Conservation (phyloP, 1,140 invertebrate genomes). For the Zaprionus gabonicus region DNA sequence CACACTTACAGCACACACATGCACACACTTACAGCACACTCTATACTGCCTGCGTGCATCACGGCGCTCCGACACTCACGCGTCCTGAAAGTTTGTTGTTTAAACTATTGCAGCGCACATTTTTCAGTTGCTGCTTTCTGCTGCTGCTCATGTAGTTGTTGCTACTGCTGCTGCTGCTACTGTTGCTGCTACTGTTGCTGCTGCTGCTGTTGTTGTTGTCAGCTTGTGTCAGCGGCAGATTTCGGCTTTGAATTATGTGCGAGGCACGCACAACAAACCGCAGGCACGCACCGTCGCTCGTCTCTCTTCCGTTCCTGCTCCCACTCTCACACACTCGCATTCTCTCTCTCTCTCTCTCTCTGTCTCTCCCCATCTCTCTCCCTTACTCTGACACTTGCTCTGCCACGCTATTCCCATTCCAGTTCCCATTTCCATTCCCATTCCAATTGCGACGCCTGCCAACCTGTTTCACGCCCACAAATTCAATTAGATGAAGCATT, state of each 20-base stretch:
- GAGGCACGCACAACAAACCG: slow-evolving; percentile 62
- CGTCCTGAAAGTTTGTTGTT: slow-evolving; percentile 64
- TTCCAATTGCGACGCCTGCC: not conserved
- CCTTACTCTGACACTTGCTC: not conserved
- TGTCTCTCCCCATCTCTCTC: not conserved
- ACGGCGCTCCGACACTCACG: slow-evolving; percentile 17
- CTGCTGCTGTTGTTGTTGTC: slow-evolving; percentile 27
- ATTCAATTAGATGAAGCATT: slow-evolving; percentile 47
- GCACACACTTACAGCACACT: not conserved
- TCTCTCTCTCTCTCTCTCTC: not conserved
- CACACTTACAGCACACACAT: not conserved
- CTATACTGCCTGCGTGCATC: not conserved
- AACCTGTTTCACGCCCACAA: slow-evolving; percentile 22
- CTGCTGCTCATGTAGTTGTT: not conserved
- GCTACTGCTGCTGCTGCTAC: not conserved
- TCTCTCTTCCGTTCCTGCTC: not conserved
- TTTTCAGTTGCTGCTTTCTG: slow-evolving; percentile 30
- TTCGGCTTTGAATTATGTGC: slow-evolving; percentile 69
- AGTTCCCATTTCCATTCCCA: not conserved
- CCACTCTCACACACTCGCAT: not conserved
- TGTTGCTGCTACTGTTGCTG: slow-evolving; percentile 21
- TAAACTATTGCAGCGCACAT: slow-evolving; percentile 66
- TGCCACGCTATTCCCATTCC: not conserved
- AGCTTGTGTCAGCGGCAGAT: slow-evolving; percentile 63
- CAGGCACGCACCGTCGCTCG: slow-evolving; percentile 54